phyloP scores from a whole-genome alignment of 2,113 vertebrate species.

The Phoxinus phoxinus region DNA sequence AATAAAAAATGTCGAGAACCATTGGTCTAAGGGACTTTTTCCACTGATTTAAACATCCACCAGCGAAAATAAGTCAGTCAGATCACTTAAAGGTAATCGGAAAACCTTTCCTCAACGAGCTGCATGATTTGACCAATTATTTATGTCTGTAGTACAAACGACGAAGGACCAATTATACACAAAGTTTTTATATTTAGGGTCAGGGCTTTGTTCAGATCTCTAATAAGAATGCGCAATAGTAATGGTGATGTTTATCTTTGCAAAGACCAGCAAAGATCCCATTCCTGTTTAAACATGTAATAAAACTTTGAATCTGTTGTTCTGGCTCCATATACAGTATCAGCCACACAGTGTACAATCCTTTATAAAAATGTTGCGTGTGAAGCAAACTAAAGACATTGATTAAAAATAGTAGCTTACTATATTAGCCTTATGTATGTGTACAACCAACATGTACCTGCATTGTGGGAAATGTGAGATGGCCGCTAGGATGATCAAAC shows the following conservation, averaged over 20 bases:
- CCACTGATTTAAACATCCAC: neutral
- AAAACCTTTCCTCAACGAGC: neutral
- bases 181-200: neutral
- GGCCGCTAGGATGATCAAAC: slow-evolving; percentile 77
- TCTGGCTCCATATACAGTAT: neutral
- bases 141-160: too few species aligned
- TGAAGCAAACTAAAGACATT: neutral
- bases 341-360: neutral
- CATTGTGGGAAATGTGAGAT: slow-evolving; percentile 65
- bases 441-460: slow-evolving; percentile 72
- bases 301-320: neutral
- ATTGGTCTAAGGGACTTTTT: neutral
- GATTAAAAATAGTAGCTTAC: neutral
- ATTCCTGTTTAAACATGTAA: neutral
- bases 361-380: neutral
- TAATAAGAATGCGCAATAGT: too few species aligned
- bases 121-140: neutral
- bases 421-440: neutral
- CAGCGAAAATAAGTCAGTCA: neutral
- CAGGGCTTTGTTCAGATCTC: too few species aligned
- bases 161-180: neutral
- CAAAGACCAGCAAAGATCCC: neutral
- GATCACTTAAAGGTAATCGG: neutral
- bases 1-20: neutral
- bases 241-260: too few species aligned